Evolutionary conservation across 2,113 vertebrate species (phyloP).

Genomic region (Sapayoa aenigma): DNA sequence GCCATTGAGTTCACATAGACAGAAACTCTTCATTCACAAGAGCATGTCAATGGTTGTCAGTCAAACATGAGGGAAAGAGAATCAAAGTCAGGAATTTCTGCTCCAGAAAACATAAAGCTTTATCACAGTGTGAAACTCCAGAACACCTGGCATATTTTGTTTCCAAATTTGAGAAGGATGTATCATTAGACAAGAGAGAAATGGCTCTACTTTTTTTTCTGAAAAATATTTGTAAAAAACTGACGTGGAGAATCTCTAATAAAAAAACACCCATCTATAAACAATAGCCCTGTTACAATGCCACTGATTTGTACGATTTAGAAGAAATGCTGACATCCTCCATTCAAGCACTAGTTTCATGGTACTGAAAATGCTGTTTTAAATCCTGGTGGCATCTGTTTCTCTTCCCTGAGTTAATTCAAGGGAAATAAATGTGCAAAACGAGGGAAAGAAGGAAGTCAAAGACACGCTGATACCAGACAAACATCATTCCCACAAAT

Average conservation of each 20-base stretch:
- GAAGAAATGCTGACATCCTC: constrained; percentile 20
- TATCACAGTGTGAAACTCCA: background rate
- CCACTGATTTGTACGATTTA: constrained; percentile 32
- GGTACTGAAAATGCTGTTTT: constrained; percentile 11
- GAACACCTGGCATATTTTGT: background rate
- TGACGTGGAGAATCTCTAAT: background rate
- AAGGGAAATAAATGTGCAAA: constrained; percentile 11
- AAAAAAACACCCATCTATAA: background rate
- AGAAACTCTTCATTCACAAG: constrained; percentile 5
- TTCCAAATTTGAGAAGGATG: background rate
- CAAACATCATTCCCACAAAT: background rate
- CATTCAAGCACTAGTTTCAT: constrained; percentile 4
- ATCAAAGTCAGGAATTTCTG: background rate
- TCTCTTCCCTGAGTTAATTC: constrained; percentile 9
- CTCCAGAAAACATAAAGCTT: background rate
- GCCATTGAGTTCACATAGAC: background rate
- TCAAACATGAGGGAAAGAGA: background rate
- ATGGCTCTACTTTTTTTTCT: background rate
- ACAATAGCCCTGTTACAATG: constrained; percentile 2
- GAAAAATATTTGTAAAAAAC: background rate
- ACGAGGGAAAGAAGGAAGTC: constrained; percentile 10
- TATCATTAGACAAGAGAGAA: background rate
- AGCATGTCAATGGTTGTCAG: background rate
- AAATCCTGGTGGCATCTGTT: background rate
- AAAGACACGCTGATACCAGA: background rate